A percentile compares a stretch with the other conserved stretches of the same genome.
phyloP scores from a whole-genome alignment of 1,140 invertebrate species.

The Metaphire vulgaris region DNA sequence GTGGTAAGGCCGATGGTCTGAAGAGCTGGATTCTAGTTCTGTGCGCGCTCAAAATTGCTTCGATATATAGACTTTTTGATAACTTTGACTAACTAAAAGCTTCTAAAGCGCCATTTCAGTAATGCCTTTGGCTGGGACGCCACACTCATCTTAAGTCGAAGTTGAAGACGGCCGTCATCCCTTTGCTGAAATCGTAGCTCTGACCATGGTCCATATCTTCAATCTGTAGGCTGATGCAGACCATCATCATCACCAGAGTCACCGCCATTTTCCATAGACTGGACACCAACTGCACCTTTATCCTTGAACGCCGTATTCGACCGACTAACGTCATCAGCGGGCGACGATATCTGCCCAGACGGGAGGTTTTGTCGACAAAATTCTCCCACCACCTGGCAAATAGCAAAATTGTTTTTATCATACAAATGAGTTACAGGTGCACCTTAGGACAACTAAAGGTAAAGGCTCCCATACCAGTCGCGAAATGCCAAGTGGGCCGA shows the following conservation, averaged over 20 bases:
- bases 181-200: neutral
- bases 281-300: constrained; percentile 12
- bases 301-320: constrained; percentile 2
- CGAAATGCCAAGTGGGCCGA: no score
- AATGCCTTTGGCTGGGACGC: no score
- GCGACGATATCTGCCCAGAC: neutral
- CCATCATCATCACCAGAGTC: neutral
- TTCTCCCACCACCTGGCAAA: constrained; percentile 18
- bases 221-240: neutral
- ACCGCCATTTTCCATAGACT: neutral
- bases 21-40: no score
- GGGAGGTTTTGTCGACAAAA: neutral
- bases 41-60: no score
- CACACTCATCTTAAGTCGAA: constrained; percentile 11
- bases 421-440: no score
- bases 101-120: no score
- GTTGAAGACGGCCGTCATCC: neutral
- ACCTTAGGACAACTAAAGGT: no score
- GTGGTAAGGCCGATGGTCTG: no score
- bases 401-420: neutral
- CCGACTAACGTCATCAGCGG: neutral
- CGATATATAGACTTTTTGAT: no score
- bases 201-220: neutral
- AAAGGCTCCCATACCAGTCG: no score
- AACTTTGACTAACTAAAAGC: no score